Evolutionary conservation across 2,888 invertebrate species (phyloP).

Genomic region (Listrodromus nycthemerus): DNA sequence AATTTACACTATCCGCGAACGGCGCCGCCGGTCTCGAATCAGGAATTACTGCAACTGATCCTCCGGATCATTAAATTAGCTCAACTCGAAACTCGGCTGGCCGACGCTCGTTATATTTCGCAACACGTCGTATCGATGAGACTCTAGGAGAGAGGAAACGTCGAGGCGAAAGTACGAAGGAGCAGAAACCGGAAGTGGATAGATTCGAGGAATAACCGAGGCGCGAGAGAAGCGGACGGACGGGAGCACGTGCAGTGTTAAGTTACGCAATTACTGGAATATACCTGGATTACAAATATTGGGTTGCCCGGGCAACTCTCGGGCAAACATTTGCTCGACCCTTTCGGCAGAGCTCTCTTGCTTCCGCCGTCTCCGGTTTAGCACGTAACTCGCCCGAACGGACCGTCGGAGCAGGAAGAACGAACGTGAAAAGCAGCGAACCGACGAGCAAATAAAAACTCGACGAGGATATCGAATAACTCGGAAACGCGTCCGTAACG

Average conservation of each 20-base stretch:
- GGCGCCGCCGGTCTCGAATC: too few species aligned
- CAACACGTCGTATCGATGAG: too few species aligned
- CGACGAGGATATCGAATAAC: conserved; percentile 28
- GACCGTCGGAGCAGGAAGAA: not conserved
- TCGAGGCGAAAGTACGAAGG: too few species aligned
- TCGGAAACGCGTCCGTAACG: conserved; percentile 43
- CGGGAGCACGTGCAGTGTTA: not conserved
- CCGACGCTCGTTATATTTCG: too few species aligned
- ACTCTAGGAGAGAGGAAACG: too few species aligned
- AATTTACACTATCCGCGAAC: too few species aligned
- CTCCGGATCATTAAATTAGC: too few species aligned
- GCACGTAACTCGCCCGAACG: not conserved
- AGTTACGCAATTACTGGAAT: not conserved
- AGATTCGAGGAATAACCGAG: not conserved
- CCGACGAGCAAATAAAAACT: conserved; percentile 46
- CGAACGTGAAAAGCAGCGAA: conserved; percentile 9
- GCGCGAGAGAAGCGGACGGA: not conserved
- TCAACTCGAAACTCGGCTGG: too few species aligned
- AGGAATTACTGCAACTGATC: too few species aligned
- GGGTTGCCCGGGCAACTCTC: conserved; percentile 13
- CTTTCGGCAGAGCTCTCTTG: conserved; percentile 28
- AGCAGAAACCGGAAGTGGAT: not conserved
- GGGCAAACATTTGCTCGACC: conserved; percentile 58
- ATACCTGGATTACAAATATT: conserved; percentile 30
- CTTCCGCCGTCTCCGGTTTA: conserved; percentile 2